Base-by-base conservation (phyloP, 2,797 vertebrate genomes). In the Acrossocheilus fasciatus region DNA sequence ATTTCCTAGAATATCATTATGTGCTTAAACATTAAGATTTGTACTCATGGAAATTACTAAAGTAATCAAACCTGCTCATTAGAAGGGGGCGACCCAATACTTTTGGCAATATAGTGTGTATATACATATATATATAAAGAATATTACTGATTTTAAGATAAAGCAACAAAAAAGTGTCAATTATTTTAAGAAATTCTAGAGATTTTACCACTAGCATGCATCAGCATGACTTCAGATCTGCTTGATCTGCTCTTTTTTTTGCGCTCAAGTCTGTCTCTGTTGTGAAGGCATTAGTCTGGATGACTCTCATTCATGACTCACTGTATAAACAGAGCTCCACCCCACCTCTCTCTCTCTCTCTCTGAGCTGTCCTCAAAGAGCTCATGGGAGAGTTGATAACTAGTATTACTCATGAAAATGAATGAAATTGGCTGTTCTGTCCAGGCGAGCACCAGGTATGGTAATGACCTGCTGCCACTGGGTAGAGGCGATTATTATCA, bases 391-490 rank as follows among this genome's bases (percentile, higher is more conserved):
- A 62, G 5, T 30, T 82, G 81, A 87, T 86, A 79, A 62, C 59
- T 82, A 59, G 75, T 83, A 45, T 93, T 91, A 93, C 91, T 92
- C 92, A 90, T 79, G 41, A 76, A 41, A 91, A 82, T 88, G 4
- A 41, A 39, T 17, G 1, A 68, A 66, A 81, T 50, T 45, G 82
- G 91, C 88, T 92, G 45, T 59, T 83, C 39, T 84, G 62, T 52
- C 36, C 26, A 81, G 12, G 36, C 34, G 14, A 72, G 66, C 36
- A 70, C 64, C 68, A 82, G 68, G 64, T 69, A 36, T 39, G 45
- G 30, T n/a, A 68, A 68, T 41, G 15, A 9, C 66, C 45, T 54
- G 9, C 17, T 12, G 36, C 23, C 36, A 62, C 54, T 1, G 4
- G 14, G 23, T 7, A 78, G 1, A 59, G 36, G 41, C 11, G 7